Evolutionary conservation across 2,888 invertebrate genomes (phyloP), one percentile per base, ranked within the genome.

Genomic region (Eristalis intricaria): DNA sequence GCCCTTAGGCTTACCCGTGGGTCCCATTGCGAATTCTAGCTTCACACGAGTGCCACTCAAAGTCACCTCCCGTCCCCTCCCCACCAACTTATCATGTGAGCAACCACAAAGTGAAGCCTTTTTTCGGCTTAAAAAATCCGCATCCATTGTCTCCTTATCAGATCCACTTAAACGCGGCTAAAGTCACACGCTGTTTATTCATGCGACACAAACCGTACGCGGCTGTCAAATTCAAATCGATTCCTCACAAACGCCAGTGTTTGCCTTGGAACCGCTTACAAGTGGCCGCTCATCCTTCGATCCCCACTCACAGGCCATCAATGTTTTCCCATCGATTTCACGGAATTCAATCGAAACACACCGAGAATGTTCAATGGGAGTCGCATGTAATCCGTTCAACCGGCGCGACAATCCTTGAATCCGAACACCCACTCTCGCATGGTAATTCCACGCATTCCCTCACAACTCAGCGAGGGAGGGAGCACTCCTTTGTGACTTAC

Each of bases 401-500:
- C 19, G 50, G 50, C 50, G 8, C 8, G 50, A 50, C 50, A 50
- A 50, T 50, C 50, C 50, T 50, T 50, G 50, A 50, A 50, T 50
- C 19, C 19, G 50, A 50, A 50, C 19, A 50, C 50, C 50, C 50
- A 19, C 50, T 19, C 50, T 19, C 50, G 8, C 32, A n/a, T 19
- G 50, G 19, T 50, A 50, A 50, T 60, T 26, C 26, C 60, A 60
- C 26, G 26, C 60, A 60, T 50, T 50, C 50, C 50, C 60, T 15
- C 60, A 60, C 60, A 56, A 56, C 56, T 56, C 56, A 15, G n/a
- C n/a, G 43, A 7, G 43, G 43, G 50, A 19, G 50, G 19, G n/a
- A 50, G 65, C 84, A 84, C 78, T 75, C 79, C 79, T 71, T 75
- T 56, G 26, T 26, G 66, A 43, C 50, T 76, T 50, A 74, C 74